A percentile compares a stretch with the other conserved stretches of the same genome.
Evolutionary conservation across 1,140 invertebrate species (phyloP).

Genomic region (Drosophila pseudoananassae): DNA sequence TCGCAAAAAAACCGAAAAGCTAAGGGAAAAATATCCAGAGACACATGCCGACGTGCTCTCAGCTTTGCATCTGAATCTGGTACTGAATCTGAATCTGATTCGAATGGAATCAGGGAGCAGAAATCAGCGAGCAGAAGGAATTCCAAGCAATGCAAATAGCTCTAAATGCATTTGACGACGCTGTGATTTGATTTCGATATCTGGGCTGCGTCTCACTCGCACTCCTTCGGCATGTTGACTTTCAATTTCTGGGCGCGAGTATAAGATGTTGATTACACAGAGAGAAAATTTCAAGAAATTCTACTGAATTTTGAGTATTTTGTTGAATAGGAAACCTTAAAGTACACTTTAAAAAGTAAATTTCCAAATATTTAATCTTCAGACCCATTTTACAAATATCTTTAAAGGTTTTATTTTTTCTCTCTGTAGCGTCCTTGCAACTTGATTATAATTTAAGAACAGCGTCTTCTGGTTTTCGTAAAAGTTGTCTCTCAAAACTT

Average conservation of each 20-base stretch:
- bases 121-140: conserved; percentile 53
- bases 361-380: too few relatives aligned
- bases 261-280: conserved; percentile 19
- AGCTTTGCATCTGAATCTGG: conserved; percentile 39
- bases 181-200: conserved; percentile 79
- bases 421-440: not conserved
- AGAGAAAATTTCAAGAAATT: not conserved
- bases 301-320: too few relatives aligned
- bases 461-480: conserved; percentile 30
- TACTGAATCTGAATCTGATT: conserved; percentile 35
- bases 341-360: too few relatives aligned
- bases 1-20: conserved; percentile 11
- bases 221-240: conserved; percentile 53
- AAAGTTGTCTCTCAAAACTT: conserved; percentile 34
- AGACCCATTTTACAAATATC: too few relatives aligned
- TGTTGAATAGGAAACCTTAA: too few relatives aligned
- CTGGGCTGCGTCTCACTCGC: not conserved
- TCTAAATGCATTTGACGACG: conserved; percentile 78
- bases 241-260: conserved; percentile 70
- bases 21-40: conserved; percentile 52
- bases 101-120: conserved; percentile 45
- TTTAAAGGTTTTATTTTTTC: not conserved
- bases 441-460: conserved; percentile 67
- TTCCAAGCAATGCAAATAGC: conserved; percentile 74
- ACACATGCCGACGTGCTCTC: conserved; percentile 63